These are phyloP conservation scores for Microcaecilia unicolor DNA, from an alignment of 2,797 vertebrate species.

Conservation along the genomic window DNA sequence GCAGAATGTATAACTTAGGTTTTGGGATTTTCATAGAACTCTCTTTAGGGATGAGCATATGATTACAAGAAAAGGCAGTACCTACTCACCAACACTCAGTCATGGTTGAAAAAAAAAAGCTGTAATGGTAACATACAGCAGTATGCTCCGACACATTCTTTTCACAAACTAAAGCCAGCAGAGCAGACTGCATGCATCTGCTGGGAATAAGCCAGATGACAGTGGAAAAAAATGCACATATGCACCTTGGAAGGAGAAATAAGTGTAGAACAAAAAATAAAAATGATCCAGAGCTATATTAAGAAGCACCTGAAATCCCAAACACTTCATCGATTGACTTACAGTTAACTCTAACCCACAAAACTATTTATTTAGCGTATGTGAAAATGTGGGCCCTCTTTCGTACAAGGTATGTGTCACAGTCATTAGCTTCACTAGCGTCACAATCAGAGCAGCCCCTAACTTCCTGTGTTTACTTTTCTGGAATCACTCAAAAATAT, in stretches of 20 bases:
- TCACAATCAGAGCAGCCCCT: no score
- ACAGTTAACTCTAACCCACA: no score
- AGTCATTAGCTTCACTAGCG: no score
- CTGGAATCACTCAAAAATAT: no score
- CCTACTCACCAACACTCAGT: constrained; percentile 4
- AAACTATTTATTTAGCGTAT: no score
- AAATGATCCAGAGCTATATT: no score
- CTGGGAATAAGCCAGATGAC: constrained; percentile 91
- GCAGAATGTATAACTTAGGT: no score
- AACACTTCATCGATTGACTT: no score
- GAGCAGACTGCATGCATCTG: constrained; percentile 77
- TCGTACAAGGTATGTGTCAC: no score
- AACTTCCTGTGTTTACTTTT: no score
- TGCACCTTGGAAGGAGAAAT: constrained; percentile 79
- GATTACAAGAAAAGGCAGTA: constrained; percentile 15
- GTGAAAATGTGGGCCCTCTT: no score
- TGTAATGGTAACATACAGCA: constrained; percentile 53
- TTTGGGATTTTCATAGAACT: constrained; percentile 41
- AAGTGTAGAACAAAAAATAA: constrained; percentile 50
- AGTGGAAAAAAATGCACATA: constrained; percentile 79
- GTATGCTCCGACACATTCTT: constrained; percentile 69
- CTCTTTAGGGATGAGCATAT: constrained; percentile 15
- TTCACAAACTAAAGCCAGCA: constrained; percentile 65
- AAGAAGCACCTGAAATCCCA: no score
- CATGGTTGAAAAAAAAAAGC: constrained; percentile 38